phyloP scores from a whole-genome alignment of 2,113 vertebrate genomes.

The Lasiurus borealis region DNA sequence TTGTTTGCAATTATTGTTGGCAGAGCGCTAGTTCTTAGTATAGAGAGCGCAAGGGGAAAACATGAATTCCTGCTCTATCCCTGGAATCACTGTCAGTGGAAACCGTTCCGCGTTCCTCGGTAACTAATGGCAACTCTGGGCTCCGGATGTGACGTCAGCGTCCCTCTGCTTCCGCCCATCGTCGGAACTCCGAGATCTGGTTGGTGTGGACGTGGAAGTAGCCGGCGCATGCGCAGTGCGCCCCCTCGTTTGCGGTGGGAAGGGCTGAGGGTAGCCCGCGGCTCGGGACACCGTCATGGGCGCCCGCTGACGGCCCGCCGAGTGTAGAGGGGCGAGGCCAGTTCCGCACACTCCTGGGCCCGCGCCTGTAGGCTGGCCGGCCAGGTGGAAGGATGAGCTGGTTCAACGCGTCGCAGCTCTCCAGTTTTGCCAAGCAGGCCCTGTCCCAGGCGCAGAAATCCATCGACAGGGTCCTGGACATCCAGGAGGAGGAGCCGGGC shows the following conservation, averaged over 20 bases:
- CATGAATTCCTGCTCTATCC: accelerated
- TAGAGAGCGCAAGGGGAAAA: neutral
- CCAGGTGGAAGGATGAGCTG: conserved; percentile 92
- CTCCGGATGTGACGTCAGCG: conserved; percentile 68
- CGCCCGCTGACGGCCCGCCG: neutral
- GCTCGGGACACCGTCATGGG: neutral
- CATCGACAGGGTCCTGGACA: conserved; percentile 98
- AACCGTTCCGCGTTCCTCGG: neutral
- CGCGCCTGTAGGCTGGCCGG: neutral
- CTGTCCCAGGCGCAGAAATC: conserved; percentile 98
- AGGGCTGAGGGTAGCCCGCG: accelerated
- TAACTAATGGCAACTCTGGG: neutral
- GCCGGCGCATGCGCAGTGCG: conserved; percentile 67
- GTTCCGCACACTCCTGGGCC: neutral
- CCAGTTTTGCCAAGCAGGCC: conserved; percentile 98
- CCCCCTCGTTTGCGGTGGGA: neutral
- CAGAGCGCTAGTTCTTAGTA: neutral
- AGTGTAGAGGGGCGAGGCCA: neutral
- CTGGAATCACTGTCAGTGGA: accelerated
- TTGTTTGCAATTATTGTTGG: neutral
- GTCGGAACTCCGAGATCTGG: conserved; percentile 50
- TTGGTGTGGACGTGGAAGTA: conserved; percentile 82
- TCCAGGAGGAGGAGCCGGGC: conserved; percentile 93
- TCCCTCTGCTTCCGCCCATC: neutral
- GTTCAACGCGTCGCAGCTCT: conserved; percentile 98